Evolutionary conservation across 1,140 invertebrate species (phyloP).

Genomic region (Cyrtorhinus lividipennis): DNA sequence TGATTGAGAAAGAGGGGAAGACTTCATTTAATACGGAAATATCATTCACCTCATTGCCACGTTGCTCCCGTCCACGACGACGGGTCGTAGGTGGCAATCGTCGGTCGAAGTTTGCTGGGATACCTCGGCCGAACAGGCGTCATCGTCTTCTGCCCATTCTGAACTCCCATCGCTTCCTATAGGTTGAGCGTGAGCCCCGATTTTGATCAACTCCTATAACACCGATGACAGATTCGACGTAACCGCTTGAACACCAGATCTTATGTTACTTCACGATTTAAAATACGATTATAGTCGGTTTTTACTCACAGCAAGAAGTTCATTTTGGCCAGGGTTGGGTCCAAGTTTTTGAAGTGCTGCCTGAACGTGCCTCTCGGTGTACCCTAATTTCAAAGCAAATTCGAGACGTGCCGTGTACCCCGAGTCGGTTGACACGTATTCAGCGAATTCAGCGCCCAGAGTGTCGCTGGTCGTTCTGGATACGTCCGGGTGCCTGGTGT

Average conservation of each 20-base stretch:
- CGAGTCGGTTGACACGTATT: conserved; percentile 40
- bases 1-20: background rate
- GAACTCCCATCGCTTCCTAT: conserved; percentile 25
- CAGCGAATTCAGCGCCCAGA: conserved; percentile 65
- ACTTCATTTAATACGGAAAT: no score
- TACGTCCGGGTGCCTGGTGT: conserved; percentile 50
- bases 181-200: conserved; percentile 40
- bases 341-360: conserved; percentile 70
- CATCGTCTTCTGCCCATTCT: conserved; percentile 22
- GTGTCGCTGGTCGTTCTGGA: conserved; percentile 68
- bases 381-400: conserved; percentile 79
- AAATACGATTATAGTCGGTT: background rate
- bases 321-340: conserved; percentile 66
- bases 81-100: conserved; percentile 47
- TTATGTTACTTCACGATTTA: background rate
- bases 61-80: conserved; percentile 95
- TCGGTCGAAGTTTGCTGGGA: conserved; percentile 23
- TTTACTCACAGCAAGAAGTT: conserved; percentile 60
- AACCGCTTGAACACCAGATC: background rate
- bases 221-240: background rate
- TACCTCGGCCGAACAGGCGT: conserved; percentile 24
- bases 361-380: conserved; percentile 71
- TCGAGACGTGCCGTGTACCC: conserved; percentile 45
- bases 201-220: conserved; percentile 47
- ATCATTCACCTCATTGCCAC: conserved; percentile 87